Base-by-base conservation (phyloP, 2,888 invertebrate genomes). In the Timema cristinae region DNA sequence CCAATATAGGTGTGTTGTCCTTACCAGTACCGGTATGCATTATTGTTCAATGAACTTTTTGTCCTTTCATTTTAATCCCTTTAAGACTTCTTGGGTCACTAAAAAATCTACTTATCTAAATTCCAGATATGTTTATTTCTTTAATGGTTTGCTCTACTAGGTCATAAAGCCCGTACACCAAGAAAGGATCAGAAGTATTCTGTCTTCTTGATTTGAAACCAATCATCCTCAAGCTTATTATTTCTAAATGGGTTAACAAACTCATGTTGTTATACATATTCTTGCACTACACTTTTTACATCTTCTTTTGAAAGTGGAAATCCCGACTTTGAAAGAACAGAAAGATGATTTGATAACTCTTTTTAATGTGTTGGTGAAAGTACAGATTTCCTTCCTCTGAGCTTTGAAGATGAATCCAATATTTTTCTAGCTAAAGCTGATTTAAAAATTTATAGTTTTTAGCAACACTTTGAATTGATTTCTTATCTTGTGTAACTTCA, bases 221-320 rank as follows among this genome's bases (percentile, higher is more conserved):
- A 59, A 32, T 59, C 59, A 59, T 59, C 59, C 7, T n/a, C 59
- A 16, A 9, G 59, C 56, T 11, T 56, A 2, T 56, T 7, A 2
- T 56, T 56, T 13, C 7, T 6, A 56, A 56, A 56, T 56, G 56
- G 56, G 16, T n/a, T 56, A 15, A 4, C 2, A n/a, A 56, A 56
- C 16, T 56, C 4, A 4, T 56, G 8, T 56, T 13, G 56, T 56
- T 56, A n/a, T 15, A 56, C 56, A 13, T 16, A n/a, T 8, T 59
- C 59, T 70, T 68, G 54, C 6, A 68, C 69, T 16, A 52, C 16
- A 52, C 47, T 13, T 52, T 32, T 32, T 16, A 68, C 52, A 16
- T 68, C 52, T 2, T 51, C 32, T 56, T 52, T 68, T 54, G 32
- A 15, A 10, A 68, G 15, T 47, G 69, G 54, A 51, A 68, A 68